phyloP scores from a whole-genome alignment of 2,888 invertebrate species.

The Perizoma flavofasciatum region DNA sequence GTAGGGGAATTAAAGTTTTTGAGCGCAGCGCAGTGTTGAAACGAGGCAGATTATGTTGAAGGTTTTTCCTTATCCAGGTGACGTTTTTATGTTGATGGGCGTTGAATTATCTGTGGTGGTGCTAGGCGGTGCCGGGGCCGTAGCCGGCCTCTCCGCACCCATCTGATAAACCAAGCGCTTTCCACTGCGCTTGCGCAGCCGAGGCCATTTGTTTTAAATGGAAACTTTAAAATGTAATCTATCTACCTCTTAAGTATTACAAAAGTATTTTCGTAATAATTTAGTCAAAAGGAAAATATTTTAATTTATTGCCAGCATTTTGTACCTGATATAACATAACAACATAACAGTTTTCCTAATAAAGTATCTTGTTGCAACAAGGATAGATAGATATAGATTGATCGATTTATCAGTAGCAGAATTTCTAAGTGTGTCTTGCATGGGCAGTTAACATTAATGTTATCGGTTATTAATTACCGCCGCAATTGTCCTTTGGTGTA shows the following conservation, averaged over 20 bases:
- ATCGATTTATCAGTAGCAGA: constrained; percentile 12
- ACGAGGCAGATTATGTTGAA: constrained; percentile 17
- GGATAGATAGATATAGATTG: too few relatives aligned
- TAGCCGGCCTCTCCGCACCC: constrained; percentile 63
- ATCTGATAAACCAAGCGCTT: constrained; percentile 64
- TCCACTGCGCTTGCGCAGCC: constrained; percentile 60
- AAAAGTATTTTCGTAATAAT: neutral
- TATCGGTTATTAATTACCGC: constrained; percentile 39
- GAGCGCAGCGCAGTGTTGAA: constrained; percentile 14
- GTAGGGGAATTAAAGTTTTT: constrained; percentile 9
- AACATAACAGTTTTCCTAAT: constrained; percentile 2
- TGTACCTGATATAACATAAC: neutral
- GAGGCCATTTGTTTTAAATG: constrained; percentile 36
- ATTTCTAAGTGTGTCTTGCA: constrained; percentile 22
- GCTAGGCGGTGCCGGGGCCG: constrained; percentile 70
- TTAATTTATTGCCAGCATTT: neutral
- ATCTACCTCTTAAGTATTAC: neutral
- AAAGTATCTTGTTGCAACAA: neutral
- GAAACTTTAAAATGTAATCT: constrained; percentile 22
- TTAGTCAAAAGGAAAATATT: neutral
- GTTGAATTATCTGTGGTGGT: constrained; percentile 63
- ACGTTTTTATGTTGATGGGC: constrained; percentile 51
- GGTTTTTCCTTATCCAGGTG: constrained; percentile 31
- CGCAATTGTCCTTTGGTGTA: constrained; percentile 49
- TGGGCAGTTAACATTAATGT: constrained; percentile 33